Base-by-base conservation (phyloP, 2,113 vertebrate species). In the Arenaria interpres region DNA sequence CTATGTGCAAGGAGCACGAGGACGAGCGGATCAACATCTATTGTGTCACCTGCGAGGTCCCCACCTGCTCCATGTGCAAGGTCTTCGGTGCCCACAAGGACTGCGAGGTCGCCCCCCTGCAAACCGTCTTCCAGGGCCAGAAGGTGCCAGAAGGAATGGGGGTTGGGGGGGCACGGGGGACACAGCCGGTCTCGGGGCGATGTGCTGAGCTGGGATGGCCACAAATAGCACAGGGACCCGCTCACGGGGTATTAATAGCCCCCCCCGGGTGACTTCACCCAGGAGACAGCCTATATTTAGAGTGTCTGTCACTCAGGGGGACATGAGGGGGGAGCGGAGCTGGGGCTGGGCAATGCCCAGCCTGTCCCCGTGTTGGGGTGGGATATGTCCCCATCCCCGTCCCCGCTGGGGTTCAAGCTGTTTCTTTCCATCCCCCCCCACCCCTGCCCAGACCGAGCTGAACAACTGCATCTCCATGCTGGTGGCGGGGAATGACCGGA, bases 21-120 rank as follows among this genome's bases (percentile, higher is more conserved):
- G 99, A 99, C 0, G 99, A 99, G 98, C 98, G 97, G 41, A 99
- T 99, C 98, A 99, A 99, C 98, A 99, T 99, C 97, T 99, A 99
- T 83, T 99, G 99, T 9, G 67, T 99, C 88, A 99, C 98, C 76
- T 99, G 99, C 12, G 99, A 99, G 97, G 89, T 97, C 32, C 99
- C 99, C 92, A 99, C 99, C 6, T 99, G 99, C 96, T 99, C 99
- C 88, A 98, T 99, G 99, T 99, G 99, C 98, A 99, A 99, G 96
- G 99, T 99, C 74, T 99, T 99, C 4, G 99, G 99, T 22, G 98
- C 98, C 80, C 99, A 99, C 97, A 99, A 99, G 95, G 99, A 99
- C 97, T 99, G 99, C 2, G 99, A 99, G 90, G 99, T 99, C 48
- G 99, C 99, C 12, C 99, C 99, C 0, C 97, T 99, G 67, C 95